phyloP scores from a whole-genome alignment of 2,888 invertebrate genomes.

The Notodonta ziczac region DNA sequence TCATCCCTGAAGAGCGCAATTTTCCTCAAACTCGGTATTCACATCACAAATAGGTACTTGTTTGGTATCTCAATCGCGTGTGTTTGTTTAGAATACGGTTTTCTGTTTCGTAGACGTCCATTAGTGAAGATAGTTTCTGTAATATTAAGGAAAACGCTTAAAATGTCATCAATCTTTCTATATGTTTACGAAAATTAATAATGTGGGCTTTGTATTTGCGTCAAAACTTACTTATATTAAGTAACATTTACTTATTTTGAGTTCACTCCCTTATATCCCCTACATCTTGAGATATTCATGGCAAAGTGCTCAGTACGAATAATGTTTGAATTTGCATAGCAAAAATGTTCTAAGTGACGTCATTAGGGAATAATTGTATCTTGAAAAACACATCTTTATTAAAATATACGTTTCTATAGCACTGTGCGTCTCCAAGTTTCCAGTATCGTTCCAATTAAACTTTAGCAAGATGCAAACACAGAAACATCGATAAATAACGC shows the following conservation, averaged over 20 bases:
- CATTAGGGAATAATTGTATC: background rate
- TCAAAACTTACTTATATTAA: too few relatives aligned
- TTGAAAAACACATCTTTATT: background rate
- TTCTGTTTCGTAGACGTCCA: constrained; percentile 7
- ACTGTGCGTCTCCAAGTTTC: background rate
- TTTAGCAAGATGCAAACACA: constrained; percentile 32
- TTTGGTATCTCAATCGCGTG: constrained; percentile 17
- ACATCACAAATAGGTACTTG: constrained; percentile 10
- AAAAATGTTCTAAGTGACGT: background rate
- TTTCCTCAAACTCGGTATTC: constrained; percentile 19
- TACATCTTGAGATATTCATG: too few relatives aligned
- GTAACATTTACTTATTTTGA: too few relatives aligned
- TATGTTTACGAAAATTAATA: too few relatives aligned
- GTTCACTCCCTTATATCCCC: too few relatives aligned
- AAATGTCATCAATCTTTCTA: too few relatives aligned
- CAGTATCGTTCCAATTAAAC: constrained; percentile 30
- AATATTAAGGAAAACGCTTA: background rate
- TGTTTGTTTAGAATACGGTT: constrained; percentile 23
- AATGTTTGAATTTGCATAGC: too few relatives aligned
- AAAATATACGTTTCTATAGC: background rate
- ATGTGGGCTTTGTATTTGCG: too few relatives aligned
- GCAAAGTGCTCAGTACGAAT: too few relatives aligned
- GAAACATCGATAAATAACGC: constrained; percentile 35
- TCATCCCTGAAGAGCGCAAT: constrained; percentile 14
- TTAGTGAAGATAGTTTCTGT: background rate